Conservation (phyloP, 2,113 vertebrate genomes). For the mouse (Mus musculus) region DNA sequence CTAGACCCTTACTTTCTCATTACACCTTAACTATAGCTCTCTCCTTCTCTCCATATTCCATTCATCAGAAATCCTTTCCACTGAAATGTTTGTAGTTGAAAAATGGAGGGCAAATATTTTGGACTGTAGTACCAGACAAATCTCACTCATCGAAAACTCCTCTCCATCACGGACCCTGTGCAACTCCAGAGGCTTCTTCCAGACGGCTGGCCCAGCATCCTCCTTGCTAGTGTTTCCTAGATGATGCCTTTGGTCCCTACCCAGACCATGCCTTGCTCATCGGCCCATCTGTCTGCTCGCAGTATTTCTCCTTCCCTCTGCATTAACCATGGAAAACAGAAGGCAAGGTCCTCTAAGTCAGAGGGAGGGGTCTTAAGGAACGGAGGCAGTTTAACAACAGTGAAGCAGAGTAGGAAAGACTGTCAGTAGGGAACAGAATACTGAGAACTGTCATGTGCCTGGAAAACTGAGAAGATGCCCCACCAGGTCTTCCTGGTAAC, state of each 20-base stretch:
- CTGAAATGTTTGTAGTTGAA: neutral
- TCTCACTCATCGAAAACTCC: neutral
- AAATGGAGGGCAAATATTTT: neutral
- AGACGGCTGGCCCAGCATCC: neutral
- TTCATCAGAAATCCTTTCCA: neutral
- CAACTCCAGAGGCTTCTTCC: neutral
- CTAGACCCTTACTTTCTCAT: neutral
- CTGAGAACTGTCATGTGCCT: neutral
- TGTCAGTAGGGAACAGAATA: fast-evolving
- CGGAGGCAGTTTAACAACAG: neutral
- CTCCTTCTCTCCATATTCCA: neutral
- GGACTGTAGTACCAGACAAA: neutral
- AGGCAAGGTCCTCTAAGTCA: neutral
- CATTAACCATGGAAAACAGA: neutral
- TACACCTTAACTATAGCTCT: neutral
- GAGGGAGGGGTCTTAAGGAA: neutral
- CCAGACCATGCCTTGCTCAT: neutral
- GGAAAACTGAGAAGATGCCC: neutral
- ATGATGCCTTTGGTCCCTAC: neutral
- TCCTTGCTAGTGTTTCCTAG: neutral
- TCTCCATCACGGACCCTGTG: neutral
- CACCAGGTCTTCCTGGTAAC: neutral
- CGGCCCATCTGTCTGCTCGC: neutral
- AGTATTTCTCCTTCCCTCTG: neutral
- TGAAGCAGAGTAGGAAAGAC: neutral